Conservation (phyloP, 2,113 vertebrate genomes). For the Sardina pilchardus region DNA sequence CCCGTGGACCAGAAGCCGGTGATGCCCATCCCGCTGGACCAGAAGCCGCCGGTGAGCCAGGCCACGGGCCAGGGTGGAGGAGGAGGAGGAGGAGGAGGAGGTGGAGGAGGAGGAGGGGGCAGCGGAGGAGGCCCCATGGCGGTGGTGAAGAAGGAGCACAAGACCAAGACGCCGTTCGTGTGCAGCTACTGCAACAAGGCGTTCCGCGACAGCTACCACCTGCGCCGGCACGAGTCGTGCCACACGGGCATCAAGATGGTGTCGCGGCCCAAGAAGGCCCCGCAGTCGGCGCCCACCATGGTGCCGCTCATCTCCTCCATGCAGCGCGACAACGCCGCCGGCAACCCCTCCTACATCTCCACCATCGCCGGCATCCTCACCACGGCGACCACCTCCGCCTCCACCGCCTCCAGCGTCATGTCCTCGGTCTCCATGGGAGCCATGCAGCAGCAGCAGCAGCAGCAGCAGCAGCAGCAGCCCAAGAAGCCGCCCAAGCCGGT, state of each 20-base stretch:
- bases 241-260: conserved; percentile 98
- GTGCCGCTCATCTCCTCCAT: conserved; percentile 93
- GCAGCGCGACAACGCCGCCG: conserved; percentile 83
- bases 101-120: conserved; percentile 39
- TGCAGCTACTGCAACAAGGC: conserved; percentile 98
- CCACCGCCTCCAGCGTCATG: conserved; percentile 75
- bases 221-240: conserved; percentile 94
- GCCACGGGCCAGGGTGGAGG: conserved; percentile 62
- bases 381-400: conserved; percentile 92
- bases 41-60: conserved; percentile 84
- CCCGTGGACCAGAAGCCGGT: conserved; percentile 94
- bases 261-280: conserved; percentile 93
- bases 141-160: conserved; percentile 92
- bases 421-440: conserved; percentile 64
- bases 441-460: conserved; percentile 69
- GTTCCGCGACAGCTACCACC: conserved; percentile 98
- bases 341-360: conserved; percentile 87
- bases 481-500: conserved; percentile 97
- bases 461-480: conserved; percentile 73
- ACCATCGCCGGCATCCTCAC: conserved; percentile 94
- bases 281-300: conserved; percentile 71
- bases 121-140: conserved; percentile 65
- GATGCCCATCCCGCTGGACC: conserved; percentile 92
- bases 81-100: conserved; percentile 63
- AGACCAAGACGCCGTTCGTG: conserved; percentile 95